Conservation (phyloP, 2,113 vertebrate genomes). For the Pedionomus torquatus region DNA sequence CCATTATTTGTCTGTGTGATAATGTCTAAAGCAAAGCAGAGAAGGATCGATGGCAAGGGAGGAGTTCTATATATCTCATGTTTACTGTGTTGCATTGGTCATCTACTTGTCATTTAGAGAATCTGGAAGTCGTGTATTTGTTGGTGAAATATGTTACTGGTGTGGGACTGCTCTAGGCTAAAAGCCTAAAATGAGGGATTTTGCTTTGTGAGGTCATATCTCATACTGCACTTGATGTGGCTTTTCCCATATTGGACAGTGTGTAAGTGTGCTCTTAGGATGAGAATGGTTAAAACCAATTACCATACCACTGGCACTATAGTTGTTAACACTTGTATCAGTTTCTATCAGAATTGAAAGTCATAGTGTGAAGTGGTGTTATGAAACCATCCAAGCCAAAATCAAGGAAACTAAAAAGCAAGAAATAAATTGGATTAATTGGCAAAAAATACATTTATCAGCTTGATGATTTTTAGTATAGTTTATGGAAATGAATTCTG, state of each 20-base stretch:
- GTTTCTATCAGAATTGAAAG: background rate
- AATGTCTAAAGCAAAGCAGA: background rate
- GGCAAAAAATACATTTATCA: background rate
- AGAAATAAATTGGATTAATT: background rate
- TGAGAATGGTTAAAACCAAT: background rate
- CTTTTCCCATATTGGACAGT: background rate
- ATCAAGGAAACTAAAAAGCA: background rate
- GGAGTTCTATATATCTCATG: background rate
- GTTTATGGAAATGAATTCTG: slow-evolving; percentile 15
- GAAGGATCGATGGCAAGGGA: background rate
- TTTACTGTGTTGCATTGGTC: background rate
- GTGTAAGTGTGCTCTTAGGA: background rate
- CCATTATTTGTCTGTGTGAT: background rate
- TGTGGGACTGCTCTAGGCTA: background rate
- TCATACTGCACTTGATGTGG: background rate
- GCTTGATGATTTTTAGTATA: slow-evolving; percentile 7
- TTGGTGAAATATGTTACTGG: background rate
- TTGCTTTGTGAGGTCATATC: background rate
- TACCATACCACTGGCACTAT: background rate
- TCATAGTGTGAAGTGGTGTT: background rate
- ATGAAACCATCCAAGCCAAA: background rate
- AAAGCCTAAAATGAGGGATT: background rate
- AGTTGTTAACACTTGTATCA: background rate
- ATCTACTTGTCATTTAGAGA: background rate
- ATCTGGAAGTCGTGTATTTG: background rate